Conservation (phyloP, 2,888 invertebrate genomes). For the Drosophila nr. fundita region DNA sequence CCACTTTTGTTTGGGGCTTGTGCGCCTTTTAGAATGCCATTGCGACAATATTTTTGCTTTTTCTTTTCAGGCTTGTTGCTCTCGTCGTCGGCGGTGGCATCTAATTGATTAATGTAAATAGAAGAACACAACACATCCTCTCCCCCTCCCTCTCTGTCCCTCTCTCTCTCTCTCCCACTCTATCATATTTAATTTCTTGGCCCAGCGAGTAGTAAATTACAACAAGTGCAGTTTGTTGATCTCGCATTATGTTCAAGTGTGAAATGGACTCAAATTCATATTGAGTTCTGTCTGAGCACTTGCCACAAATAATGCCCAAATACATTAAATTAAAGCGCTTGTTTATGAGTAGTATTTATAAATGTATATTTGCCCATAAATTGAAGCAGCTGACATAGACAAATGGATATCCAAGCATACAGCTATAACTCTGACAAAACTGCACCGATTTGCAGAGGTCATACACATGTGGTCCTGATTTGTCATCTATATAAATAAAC, state of each 20-base stretch:
- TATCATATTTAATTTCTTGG: constrained; percentile 53
- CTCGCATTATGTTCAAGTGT: constrained; percentile 25
- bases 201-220: constrained; percentile 14
- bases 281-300: constrained; percentile 24
- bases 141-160: not conserved
- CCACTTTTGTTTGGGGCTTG: constrained; percentile 43
- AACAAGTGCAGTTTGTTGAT: constrained; percentile 50
- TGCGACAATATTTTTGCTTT: constrained; percentile 51
- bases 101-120: constrained; percentile 77
- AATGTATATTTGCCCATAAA: not conserved
- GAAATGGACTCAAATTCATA: constrained; percentile 46
- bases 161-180: not conserved
- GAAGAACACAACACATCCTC: constrained; percentile 25
- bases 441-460: not conserved
- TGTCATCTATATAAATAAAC: not conserved
- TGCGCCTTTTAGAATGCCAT: constrained; percentile 31
- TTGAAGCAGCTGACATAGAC: not conserved
- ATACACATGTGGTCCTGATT: not conserved
- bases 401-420: not conserved
- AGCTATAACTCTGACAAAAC: not conserved
- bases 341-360: not conserved
- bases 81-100: constrained; percentile 36
- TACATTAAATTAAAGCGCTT: constrained; percentile 11
- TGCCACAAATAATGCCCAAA: constrained; percentile 24
- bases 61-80: constrained; percentile 21